Conservation (phyloP, 1,140 invertebrate genomes). For the Cydia strobilella region DNA sequence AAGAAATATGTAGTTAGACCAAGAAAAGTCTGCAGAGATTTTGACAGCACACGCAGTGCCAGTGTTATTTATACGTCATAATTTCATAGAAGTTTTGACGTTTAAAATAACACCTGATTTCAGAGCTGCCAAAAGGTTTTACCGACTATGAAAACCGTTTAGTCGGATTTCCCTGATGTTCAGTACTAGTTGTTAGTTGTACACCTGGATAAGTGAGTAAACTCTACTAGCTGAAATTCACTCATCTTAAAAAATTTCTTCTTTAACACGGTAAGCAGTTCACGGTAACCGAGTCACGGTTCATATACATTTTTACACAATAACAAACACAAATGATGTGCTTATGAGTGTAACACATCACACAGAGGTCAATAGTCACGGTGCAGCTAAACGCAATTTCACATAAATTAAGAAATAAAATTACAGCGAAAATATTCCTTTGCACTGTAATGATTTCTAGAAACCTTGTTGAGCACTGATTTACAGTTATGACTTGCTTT, state of each 20-base stretch:
- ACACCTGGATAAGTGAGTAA: not conserved
- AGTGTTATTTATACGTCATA: no score
- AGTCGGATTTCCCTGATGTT: not conserved
- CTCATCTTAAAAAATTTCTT: not conserved
- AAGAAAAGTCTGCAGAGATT: no score
- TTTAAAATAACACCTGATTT: not conserved
- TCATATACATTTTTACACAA: constrained; percentile 28
- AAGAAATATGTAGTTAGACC: not conserved
- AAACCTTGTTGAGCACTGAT: constrained; percentile 3
- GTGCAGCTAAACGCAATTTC: not conserved
- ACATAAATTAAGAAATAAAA: not conserved
- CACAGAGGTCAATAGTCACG: constrained; percentile 12
- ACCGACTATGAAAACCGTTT: not conserved
- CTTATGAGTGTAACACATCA: constrained; percentile 13
- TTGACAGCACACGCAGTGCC: no score
- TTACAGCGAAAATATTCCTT: not conserved
- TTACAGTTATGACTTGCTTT: constrained; percentile 13
- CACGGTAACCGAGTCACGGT: constrained; percentile 20
- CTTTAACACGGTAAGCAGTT: not conserved
- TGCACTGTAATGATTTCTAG: not conserved
- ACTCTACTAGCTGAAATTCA: not conserved
- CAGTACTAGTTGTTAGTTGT: not conserved
- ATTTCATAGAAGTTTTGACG: no score
- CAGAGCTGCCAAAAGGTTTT: not conserved
- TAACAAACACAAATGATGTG: constrained; percentile 10